Evolutionary conservation across 2,113 vertebrate species (phyloP).

Genomic region (Dasyprocta punctata): DNA sequence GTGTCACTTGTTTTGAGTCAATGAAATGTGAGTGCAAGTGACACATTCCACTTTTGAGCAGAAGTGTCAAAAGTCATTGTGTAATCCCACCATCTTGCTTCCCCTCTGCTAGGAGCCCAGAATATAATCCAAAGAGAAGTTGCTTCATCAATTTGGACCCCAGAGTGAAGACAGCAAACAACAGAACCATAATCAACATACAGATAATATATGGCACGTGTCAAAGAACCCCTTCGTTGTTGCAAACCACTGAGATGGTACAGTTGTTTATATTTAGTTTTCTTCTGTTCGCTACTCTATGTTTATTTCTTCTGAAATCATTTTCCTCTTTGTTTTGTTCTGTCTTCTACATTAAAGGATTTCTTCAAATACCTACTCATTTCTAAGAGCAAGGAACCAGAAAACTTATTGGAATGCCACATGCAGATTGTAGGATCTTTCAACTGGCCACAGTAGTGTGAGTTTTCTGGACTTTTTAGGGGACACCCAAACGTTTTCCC

Average conservation of each 20-base stretch:
- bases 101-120: neutral
- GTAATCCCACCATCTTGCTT: neutral
- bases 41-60: neutral
- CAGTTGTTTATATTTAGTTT: neutral
- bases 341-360: slow-evolving; percentile 24
- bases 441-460: neutral
- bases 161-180: neutral
- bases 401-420: neutral
- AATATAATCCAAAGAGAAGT: neutral
- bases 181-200: neutral
- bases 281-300: neutral
- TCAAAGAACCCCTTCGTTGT: neutral
- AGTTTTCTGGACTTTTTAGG: neutral
- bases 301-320: neutral
- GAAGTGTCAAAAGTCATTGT: neutral
- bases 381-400: slow-evolving; percentile 43
- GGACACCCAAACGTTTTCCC: neutral
- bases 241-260: neutral
- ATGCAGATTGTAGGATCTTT: neutral
- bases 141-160: neutral
- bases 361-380: slow-evolving; percentile 29
- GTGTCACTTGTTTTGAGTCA: neutral
- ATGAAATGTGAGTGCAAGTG: neutral
- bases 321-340: slow-evolving; percentile 36
- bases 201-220: neutral